Base-by-base conservation (phyloP, 2,113 vertebrate species). In the Syngnathus floridae region DNA sequence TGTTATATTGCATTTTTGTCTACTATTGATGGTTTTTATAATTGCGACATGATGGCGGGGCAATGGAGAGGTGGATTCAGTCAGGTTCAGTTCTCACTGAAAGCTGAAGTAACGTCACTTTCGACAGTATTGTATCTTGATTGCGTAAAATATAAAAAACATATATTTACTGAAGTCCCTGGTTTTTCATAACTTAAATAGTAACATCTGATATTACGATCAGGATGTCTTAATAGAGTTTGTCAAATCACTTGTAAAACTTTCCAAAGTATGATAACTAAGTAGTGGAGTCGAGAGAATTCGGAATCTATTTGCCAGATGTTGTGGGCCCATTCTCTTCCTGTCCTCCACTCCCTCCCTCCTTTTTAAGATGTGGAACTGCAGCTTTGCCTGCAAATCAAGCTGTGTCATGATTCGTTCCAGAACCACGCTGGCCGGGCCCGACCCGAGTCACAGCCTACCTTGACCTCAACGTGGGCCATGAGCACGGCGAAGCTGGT, bases 401-500 rank as follows among this genome's bases (percentile, higher is more conserved):
- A 75, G 81, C 74, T 64, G 81, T 64, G 71, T 83, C 61, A 36
- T 64, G 62, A 77, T 70, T 69, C 40, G 31, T 59, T 67, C 69
- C 74, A 26, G 43, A 59, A 61, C 21, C 38, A 21, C 1, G 48
- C 66, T 46, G 72, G 49, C 55, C 56, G 65, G 21, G 40, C 19
- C 2, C 5, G 48, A 48, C 22, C 60, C 36, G 57, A 78, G 52
- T 16, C 40, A 67, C 73, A 7, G 55, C 84, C 84, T 92, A 97
- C 96, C 95, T 97, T 96, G 64, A 98, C 92, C 83, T 98, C 95
- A 81, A 95, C 93, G 4, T 98, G 97, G 49, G 95, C 95, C 96
- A 98, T 99, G 66, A 99, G 90, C 45, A 98, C 95, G 0, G 95
- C 96, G 72, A 98, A 99, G 84, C 96, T 98, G 84, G 97, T 98